Evolutionary conservation across 2,888 invertebrate species (phyloP), one percentile per base, ranked within the genome.

Genomic region (Troglohyphantes excavatus): DNA sequence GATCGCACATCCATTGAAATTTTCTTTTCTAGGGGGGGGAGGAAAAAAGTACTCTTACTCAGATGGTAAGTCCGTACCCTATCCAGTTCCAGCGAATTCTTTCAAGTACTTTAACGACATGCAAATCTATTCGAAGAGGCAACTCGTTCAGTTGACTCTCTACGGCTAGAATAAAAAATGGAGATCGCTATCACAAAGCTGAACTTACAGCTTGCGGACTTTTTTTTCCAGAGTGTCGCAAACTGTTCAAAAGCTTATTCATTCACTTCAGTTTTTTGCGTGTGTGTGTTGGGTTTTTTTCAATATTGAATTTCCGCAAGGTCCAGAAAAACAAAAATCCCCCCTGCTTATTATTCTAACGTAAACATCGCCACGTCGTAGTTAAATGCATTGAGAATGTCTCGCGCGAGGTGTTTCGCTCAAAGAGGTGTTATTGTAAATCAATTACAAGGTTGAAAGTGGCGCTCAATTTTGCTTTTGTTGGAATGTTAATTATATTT

Each of bases 41-140:
- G 7, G 39, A 39, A 39, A 39, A 39, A 39, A 70, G 76, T 78
- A 26, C 76, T 86, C 78, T 67, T 59, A 72, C 43, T n/a, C 53
- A 9, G 17, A 53, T 53, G 76, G 75, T 73, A 46, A 84, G 53
- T 59, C 6, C 39, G 17, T 59, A 27, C 72, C 63, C 46, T 67
- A 59, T 70, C 61, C 67, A 29, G 26, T 59, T 82, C 68, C 9
- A 19, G 23, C 17, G 63, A 83, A 65, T 27, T 76, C 75, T 76
- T 75, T 84, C 27, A 84, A 67, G 75, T 75, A 67, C 75, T 75
- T 84, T 84, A 84, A 84, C 84, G 84, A 84, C 65, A 84, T 84
- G 84, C 84, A 84, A 84, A 84, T 84, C 84, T 75, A 84, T 84
- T 84, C 84, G 65, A 53, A 65, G 63, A 27, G 63, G 73, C 83